Percentiles rank a stretch among this genome's conserved stretches.
These are phyloP conservation scores for Trichoplax adhaerens DNA, from an alignment of 37 sponge, comb jelly and placozoan species.

Conservation along the genomic window DNA sequence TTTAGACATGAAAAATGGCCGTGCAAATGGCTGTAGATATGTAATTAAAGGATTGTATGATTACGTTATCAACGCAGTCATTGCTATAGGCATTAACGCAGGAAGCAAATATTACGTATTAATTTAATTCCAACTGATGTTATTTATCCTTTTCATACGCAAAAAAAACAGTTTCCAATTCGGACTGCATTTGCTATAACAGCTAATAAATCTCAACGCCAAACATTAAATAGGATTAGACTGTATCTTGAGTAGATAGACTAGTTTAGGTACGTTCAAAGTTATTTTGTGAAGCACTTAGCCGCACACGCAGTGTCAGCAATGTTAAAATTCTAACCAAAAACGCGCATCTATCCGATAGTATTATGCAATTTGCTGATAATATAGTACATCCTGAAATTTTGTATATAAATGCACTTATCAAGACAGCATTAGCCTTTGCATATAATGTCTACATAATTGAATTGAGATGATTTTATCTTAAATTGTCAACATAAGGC, in stretches of 20 bases:
- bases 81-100: not conserved
- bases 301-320: not conserved
- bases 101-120: constrained; percentile 13
- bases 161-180: constrained; percentile 11
- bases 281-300: not conserved
- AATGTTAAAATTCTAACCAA: no score
- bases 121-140: constrained; percentile 20
- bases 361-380: no score
- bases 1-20: not conserved
- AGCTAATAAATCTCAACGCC: constrained; percentile 28
- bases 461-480: no score
- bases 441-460: no score
- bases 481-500: no score
- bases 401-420: no score
- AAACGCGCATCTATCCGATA: no score
- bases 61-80: constrained; percentile 9
- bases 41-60: not conserved
- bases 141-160: constrained; percentile 7
- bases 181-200: constrained; percentile 14
- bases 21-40: not conserved
- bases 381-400: no score
- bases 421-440: no score
- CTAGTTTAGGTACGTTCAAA: no score
- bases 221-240: constrained; percentile 13
- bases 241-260: not conserved